These are phyloP conservation scores for Aphidius gifuensis DNA, from an alignment of 1,140 invertebrate species.

Conservation along the genomic window DNA sequence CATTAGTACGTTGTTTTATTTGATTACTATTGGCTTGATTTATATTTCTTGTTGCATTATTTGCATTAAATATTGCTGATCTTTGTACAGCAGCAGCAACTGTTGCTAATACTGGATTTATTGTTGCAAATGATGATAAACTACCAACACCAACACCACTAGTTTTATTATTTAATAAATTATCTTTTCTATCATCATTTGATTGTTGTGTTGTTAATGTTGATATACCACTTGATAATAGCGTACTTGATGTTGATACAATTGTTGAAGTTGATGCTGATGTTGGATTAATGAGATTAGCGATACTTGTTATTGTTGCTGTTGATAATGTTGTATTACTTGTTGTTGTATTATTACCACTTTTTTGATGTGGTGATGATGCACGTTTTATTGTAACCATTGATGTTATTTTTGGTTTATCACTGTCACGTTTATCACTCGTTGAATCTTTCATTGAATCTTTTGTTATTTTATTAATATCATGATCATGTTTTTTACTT, in stretches of 20 bases:
- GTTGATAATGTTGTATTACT: constrained; percentile 29
- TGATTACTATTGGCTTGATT: constrained; percentile 46
- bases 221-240: too few relatives aligned
- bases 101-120: constrained; percentile 52
- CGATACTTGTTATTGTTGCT: constrained; percentile 32
- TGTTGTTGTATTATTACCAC: constrained; percentile 29
- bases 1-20: constrained; percentile 41
- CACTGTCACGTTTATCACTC: constrained; percentile 31
- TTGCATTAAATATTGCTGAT: constrained; percentile 43
- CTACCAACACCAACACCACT: constrained; percentile 29
- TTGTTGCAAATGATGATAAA: constrained; percentile 39
- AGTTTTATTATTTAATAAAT: constrained; percentile 36
- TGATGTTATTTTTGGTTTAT: constrained; percentile 53
- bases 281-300: constrained; percentile 17
- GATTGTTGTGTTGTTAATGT: too few relatives aligned
- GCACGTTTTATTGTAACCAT: constrained; percentile 51
- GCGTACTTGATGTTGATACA: too few relatives aligned
- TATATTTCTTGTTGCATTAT: constrained; percentile 41
- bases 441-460: constrained; percentile 27
- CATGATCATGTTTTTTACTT: constrained; percentile 36
- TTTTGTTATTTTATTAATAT: constrained; percentile 31
- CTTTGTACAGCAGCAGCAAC: constrained; percentile 52
- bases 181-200: too few relatives aligned
- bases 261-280: too few relatives aligned
- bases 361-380: constrained; percentile 38